phyloP scores from a whole-genome alignment of 1,140 invertebrate genomes.

The Spodoptera litura region DNA sequence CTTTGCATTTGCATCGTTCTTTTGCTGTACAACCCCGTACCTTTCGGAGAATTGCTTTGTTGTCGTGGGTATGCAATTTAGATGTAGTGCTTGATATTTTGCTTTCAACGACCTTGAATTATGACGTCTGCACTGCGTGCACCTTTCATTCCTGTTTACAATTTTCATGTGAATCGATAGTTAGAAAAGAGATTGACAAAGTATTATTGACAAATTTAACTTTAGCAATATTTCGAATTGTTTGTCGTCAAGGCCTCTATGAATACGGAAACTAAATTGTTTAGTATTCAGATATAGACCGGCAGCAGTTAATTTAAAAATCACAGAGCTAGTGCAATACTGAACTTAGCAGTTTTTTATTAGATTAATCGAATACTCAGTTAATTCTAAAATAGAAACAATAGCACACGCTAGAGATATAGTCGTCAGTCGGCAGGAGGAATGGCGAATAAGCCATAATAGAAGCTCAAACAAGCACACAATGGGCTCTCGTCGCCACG shows the following conservation, averaged over 20 bases:
- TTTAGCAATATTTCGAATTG: neutral
- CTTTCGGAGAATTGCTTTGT: slow-evolving; percentile 43
- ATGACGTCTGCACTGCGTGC: slow-evolving; percentile 10
- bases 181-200: neutral
- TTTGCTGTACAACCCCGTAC: slow-evolving; percentile 40
- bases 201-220: neutral
- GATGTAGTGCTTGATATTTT: slow-evolving; percentile 33
- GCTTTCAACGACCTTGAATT: slow-evolving; percentile 21
- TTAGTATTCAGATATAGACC: too few species aligned
- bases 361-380: neutral
- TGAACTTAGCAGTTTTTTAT: neutral
- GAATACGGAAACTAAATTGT: neutral
- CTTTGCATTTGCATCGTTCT: slow-evolving; percentile 30
- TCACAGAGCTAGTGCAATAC: neutral
- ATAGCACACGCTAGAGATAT: neutral
- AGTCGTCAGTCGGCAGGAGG: slow-evolving; percentile 18
- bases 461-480: slow-evolving; percentile 54
- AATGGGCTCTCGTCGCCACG: slow-evolving; percentile 60
- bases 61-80: slow-evolving; percentile 27
- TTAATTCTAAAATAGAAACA: too few species aligned
- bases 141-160: slow-evolving; percentile 1
- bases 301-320: too few species aligned
- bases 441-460: slow-evolving; percentile 44
- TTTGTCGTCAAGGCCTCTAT: neutral
- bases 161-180: slow-evolving; percentile 21